phyloP scores from a whole-genome alignment of 2,113 vertebrate species.

The Vulpes vulpes region DNA sequence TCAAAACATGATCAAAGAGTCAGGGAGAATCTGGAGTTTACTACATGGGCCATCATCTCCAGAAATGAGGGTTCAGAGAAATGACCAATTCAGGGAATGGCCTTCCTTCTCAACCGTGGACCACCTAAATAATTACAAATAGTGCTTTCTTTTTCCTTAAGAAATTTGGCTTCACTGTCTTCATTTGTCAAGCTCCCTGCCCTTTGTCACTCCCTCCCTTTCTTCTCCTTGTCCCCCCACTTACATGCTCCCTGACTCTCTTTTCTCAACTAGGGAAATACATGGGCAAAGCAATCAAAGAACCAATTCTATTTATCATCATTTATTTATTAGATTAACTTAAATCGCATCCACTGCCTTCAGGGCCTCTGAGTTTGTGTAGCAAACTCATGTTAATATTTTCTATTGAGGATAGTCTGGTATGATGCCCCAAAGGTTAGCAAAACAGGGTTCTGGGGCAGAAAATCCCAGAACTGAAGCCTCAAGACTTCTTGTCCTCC shows the following conservation, averaged over 20 bases:
- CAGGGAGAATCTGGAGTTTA: background rate
- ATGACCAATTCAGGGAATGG: background rate
- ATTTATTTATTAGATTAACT: conserved; percentile 33
- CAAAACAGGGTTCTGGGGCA: background rate
- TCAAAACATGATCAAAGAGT: background rate
- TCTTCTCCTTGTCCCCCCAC: background rate
- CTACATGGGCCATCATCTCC: background rate
- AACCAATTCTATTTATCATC: conserved; percentile 25
- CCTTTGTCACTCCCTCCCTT: background rate
- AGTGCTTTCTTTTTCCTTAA: background rate
- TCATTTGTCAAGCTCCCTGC: background rate
- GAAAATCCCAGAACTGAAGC: background rate
- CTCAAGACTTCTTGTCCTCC: background rate
- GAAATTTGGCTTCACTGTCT: background rate
- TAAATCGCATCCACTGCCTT: background rate
- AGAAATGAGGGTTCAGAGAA: background rate
- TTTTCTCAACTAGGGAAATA: background rate
- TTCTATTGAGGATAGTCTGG: background rate
- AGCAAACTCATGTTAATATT: background rate
- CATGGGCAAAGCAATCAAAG: background rate
- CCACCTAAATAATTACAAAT: background rate
- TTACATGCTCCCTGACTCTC: background rate
- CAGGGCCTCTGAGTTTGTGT: background rate
- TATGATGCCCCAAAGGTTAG: background rate
- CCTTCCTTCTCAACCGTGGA: background rate